Base-by-base conservation (phyloP, 2,888 invertebrate species). In the Tortrix viridana region DNA sequence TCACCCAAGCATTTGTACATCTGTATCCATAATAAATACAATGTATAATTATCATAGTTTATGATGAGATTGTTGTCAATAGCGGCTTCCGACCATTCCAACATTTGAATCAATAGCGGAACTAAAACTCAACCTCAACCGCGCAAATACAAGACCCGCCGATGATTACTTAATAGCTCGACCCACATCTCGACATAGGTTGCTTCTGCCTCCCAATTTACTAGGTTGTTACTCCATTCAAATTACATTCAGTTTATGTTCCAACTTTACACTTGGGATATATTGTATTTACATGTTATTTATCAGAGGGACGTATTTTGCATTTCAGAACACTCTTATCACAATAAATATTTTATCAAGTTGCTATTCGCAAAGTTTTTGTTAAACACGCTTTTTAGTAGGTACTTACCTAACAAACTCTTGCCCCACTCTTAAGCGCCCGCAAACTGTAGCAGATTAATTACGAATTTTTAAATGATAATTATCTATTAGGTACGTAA, bases 101-200 rank as follows among this genome's bases (percentile, higher is more conserved):
- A 16, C 16, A 2, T 16, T n/a, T 41, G 16, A 41, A n/a, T n/a
- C 41, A n/a, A 41, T 41, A 41, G 41, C 16, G 6, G 16, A 41
- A n/a, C 41, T 41, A 41, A 5, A 41, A 16, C 14, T 14, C 41
- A n/a, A n/a, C 23, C 20, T 23, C 23, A 38, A 22, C 23, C 41
- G 22, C 16, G 9, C 41, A 20, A 53, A 37, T 50, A 43, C 52
- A 32, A 52, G 41, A 7, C 41, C 41, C 46, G 38, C 41, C 46
- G 38, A 23, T 53, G 53, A 53, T 53, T 53, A 53, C 41, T 53
- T 53, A 53, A 53, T 43, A 53, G 41, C 53, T 41, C 37, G 53
- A 53, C 53, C 53, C 53, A 53, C 53, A 53, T 53, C 20, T 20
- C 41, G 23, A n/a, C 3, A 41, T 53, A 41, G 41, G 53, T 53